Base-by-base conservation (phyloP, 1,140 invertebrate species). In the Drosophila mayri region DNA sequence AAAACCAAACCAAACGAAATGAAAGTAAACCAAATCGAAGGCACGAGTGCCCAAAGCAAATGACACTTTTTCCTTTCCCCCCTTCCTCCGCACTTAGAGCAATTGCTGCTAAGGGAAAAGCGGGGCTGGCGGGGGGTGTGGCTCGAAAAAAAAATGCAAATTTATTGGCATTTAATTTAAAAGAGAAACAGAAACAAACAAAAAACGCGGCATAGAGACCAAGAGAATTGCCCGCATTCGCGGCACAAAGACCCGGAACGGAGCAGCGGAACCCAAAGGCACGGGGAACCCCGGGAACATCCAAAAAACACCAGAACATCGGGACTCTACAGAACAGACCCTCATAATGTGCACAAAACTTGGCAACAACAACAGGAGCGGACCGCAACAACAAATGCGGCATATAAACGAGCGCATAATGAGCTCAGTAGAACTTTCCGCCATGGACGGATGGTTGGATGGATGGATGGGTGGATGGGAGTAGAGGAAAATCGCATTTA, bases 391-490 rank as follows among this genome's bases (percentile, higher is more conserved):
- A 87, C 80, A 84, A 88, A 88, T 88, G 81, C 85, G 80, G 84
- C 84, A 87, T 87, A 87, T 90, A 87, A 87, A 87, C 85, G 84
- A 88, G 84, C 84, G 68, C 84, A 90, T 88, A 88, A 88, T 88
- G 85, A 87, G 84, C 84, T 88, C 46, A 71, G 75, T 83, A 64
- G 80, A 83, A 82, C 73, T 76, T 75, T 46, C 80, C 80, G 79
- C 58, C 62, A 46, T 46, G 75, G 66, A 64, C 47, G 50, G 67
- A 41, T 64, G 54, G 54, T 41, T 75, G 72, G 30, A 43, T 74
- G 76, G 43, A 61, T 79, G 54, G 37, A 62, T 74, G 55, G 49
- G 28, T 65, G 57, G 43, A 38, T 30, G 28, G 49, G 25, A 35
- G 49, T 18, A 32, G 38, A 52, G 40, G 10, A 44, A 78, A 87